A percentile compares a stretch with the other conserved stretches of the same genome.
Conservation (phyloP, 2,797 vertebrate genomes). For the Danio kyathit region DNA sequence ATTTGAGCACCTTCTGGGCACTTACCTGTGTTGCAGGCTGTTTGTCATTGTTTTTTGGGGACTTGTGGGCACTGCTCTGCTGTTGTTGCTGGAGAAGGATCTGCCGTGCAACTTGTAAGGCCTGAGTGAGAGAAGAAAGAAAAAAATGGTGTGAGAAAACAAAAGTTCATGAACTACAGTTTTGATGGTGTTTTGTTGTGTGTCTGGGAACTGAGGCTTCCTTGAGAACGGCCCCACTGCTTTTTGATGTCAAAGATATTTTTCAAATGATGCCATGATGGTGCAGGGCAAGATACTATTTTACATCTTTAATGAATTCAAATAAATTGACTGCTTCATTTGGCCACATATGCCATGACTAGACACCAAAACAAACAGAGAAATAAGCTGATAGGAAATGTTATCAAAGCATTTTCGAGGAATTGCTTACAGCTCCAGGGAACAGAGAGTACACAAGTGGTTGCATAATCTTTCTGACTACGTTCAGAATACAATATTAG, state of each 20-base stretch:
- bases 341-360: slow-evolving; percentile 65
- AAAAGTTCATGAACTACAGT: slow-evolving; percentile 65
- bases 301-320: slow-evolving; percentile 55
- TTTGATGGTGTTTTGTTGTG: slow-evolving; percentile 56
- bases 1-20: not conserved
- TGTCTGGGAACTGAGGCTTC: slow-evolving; percentile 44
- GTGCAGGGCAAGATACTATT: slow-evolving; percentile 61
- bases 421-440: not conserved
- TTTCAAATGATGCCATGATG: slow-evolving; percentile 63
- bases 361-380: slow-evolving; percentile 70
- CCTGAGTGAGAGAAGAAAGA: slow-evolving; percentile 75
- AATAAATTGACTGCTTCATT: slow-evolving; percentile 61
- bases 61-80: slow-evolving; percentile 86
- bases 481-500: slow-evolving; percentile 1
- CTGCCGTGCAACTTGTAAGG: slow-evolving; percentile 94
- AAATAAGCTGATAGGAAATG: not conserved
- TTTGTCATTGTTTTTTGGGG: slow-evolving; percentile 93
- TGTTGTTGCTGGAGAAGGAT: slow-evolving; percentile 91
- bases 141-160: slow-evolving; percentile 23
- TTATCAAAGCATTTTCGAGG: not conserved
- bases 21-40: slow-evolving; percentile 90
- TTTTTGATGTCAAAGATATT: slow-evolving; percentile 59
- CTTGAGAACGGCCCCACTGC: slow-evolving; percentile 64
- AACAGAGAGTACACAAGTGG: not conserved
- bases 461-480: slow-evolving; percentile 4